phyloP scores from a whole-genome alignment of 2,113 vertebrate species.

The Ciconia boyciana region DNA sequence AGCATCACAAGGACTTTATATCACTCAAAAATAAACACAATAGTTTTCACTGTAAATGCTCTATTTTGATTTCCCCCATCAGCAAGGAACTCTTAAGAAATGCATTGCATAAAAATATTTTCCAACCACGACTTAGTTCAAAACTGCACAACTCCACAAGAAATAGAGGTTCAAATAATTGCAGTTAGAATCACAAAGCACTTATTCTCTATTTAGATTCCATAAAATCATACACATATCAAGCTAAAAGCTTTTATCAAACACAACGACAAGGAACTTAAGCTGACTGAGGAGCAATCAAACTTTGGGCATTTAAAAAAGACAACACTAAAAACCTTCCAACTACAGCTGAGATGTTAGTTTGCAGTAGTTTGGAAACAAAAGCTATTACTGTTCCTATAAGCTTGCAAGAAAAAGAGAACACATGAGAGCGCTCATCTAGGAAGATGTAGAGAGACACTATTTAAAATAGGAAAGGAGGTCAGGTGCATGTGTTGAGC shows the following conservation, averaged over 20 bases:
- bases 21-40: neutral
- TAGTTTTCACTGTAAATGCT: neutral
- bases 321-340: neutral
- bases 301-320: neutral
- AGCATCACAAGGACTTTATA: neutral
- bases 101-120: neutral
- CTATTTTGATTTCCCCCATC: neutral
- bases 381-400: neutral
- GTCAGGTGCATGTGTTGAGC: accelerated
- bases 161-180: neutral
- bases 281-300: neutral
- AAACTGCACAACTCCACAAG: neutral
- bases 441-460: neutral
- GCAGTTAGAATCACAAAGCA: neutral
- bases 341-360: neutral
- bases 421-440: accelerated
- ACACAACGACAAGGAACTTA: neutral
- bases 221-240: neutral
- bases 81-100: neutral
- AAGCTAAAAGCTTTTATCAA: neutral
- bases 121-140: neutral
- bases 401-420: neutral
- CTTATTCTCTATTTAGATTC: neutral
- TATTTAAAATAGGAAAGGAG: neutral
- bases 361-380: neutral